Evolutionary conservation across 2,888 invertebrate species (phyloP).

Genomic region (Acronicta psi): DNA sequence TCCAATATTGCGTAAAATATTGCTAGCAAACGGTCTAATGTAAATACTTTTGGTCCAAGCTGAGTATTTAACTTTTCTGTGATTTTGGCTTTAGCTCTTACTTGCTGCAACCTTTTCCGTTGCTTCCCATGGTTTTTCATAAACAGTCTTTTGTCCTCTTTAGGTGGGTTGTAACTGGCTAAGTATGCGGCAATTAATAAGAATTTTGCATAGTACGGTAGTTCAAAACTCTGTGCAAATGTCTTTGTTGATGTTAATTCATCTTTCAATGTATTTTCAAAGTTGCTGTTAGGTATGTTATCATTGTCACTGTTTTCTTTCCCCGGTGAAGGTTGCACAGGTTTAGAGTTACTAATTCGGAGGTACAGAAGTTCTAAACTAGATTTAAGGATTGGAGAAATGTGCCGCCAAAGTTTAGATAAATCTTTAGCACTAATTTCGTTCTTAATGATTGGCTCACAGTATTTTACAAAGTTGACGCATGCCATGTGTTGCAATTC

Average conservation of each 20-base stretch:
- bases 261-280: slow-evolving; percentile 79
- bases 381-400: slow-evolving; percentile 92
- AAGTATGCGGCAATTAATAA: slow-evolving; percentile 96
- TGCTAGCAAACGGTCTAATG: slow-evolving; percentile 94
- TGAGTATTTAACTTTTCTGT: slow-evolving; percentile 90
- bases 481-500: slow-evolving; percentile 95
- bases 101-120: slow-evolving; percentile 90
- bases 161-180: slow-evolving; percentile 97
- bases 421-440: slow-evolving; percentile 91
- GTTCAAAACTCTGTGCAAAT: slow-evolving; percentile 91
- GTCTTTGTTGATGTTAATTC: slow-evolving; percentile 85
- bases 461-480: slow-evolving; percentile 93
- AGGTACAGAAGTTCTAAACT: slow-evolving; percentile 94
- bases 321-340: slow-evolving; percentile 66
- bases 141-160: slow-evolving; percentile 95
- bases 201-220: slow-evolving; percentile 97
- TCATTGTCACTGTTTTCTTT: slow-evolving; percentile 73
- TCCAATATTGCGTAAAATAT: slow-evolving; percentile 97
- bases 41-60: slow-evolving; percentile 95
- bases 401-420: slow-evolving; percentile 93
- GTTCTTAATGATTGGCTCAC: slow-evolving; percentile 92
- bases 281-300: slow-evolving; percentile 60
- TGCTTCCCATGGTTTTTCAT: slow-evolving; percentile 94
- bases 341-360: slow-evolving; percentile 85
- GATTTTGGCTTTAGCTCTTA: slow-evolving; percentile 89